Evolutionary conservation across 2,888 invertebrate genomes (phyloP).

Genomic region (Drosophila hamatofila): DNA sequence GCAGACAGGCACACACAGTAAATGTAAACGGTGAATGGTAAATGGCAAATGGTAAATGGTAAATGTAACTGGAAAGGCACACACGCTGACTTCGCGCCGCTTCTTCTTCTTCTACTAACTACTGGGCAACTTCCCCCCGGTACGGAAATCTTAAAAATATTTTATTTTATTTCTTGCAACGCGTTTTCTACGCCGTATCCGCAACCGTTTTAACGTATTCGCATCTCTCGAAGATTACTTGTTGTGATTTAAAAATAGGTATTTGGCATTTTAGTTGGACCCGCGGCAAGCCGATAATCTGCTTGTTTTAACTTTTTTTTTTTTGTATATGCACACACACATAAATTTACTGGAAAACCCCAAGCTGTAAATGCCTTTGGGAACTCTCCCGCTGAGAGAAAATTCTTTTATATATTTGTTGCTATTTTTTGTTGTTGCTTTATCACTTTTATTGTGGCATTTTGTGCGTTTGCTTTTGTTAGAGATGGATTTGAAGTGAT

Average conservation of each 20-base stretch:
- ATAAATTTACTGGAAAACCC: slow-evolving; percentile 64
- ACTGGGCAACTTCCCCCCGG: slow-evolving; percentile 11
- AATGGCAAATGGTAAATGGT: slow-evolving; percentile 36
- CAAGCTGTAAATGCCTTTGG: slow-evolving; percentile 27
- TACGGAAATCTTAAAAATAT: slow-evolving; percentile 25
- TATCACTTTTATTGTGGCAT: slow-evolving; percentile 33
- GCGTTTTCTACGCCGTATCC: slow-evolving; percentile 44
- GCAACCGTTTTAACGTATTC: slow-evolving; percentile 30
- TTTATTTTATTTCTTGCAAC: slow-evolving; percentile 22
- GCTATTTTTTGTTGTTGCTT: slow-evolving; percentile 16
- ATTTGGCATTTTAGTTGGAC: slow-evolving; percentile 70
- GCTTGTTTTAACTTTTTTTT: slow-evolving; percentile 62
- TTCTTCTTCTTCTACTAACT: slow-evolving; percentile 12
- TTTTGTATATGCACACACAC: slow-evolving; percentile 57
- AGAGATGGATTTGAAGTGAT: slow-evolving; percentile 13
- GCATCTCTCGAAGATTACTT: slow-evolving; percentile 42
- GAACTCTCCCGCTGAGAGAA: slow-evolving; percentile 21
- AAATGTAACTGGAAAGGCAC: slow-evolving; percentile 62
- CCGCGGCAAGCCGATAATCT: slow-evolving; percentile 42
- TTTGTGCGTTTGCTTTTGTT: slow-evolving; percentile 9
- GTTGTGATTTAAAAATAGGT: slow-evolving; percentile 75
- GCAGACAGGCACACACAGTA: slow-evolving; percentile 42
- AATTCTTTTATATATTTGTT: slow-evolving; percentile 31
- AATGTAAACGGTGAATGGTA: slow-evolving; percentile 56
- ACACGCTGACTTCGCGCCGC: slow-evolving; percentile 46